Evolutionary conservation across 2,797 vertebrate genomes (phyloP).

Genomic region (Rhinella marina): DNA sequence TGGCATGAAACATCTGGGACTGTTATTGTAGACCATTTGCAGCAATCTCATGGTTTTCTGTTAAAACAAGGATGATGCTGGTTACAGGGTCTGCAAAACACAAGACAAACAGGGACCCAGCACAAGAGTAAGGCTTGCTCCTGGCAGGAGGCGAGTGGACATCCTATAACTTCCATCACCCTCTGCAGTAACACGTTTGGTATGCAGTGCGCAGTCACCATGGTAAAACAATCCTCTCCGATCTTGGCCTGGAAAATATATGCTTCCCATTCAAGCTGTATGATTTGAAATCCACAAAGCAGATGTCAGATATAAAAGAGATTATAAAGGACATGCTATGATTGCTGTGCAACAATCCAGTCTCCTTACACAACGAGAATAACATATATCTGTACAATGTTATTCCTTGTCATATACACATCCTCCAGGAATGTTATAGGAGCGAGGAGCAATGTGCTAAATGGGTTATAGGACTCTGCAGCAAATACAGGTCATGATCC

Average conservation of each 20-base stretch:
- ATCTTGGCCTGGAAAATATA: slow-evolving; percentile 20
- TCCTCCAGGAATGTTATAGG: neutral
- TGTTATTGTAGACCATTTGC: neutral
- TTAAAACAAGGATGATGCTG: slow-evolving; percentile 15
- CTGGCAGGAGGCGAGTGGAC: slow-evolving; percentile 9
- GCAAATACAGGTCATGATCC: neutral
- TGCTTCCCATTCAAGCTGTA: slow-evolving; percentile 8
- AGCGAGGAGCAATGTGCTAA: neutral
- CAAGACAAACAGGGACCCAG: neutral
- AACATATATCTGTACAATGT: neutral
- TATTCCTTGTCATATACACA: neutral
- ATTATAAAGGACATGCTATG: slow-evolving; percentile 10
- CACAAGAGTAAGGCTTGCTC: neutral
- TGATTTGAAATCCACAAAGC: slow-evolving; percentile 34
- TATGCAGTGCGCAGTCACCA: neutral
- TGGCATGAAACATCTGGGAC: neutral
- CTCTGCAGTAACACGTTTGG: slow-evolving; percentile 22
- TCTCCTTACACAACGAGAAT: neutral
- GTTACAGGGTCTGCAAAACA: slow-evolving; percentile 13
- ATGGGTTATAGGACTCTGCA: neutral
- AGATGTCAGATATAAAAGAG: slow-evolving; percentile 25
- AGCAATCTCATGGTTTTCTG: slow-evolving; percentile 16
- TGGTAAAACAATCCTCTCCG: slow-evolving; percentile 45
- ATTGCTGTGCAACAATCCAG: slow-evolving; percentile 11
- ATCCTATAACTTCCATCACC: neutral